A percentile compares a stretch with the other conserved stretches of the same genome.
Conservation (phyloP, 2,888 invertebrate genomes). For the Dascillus cervinus region DNA sequence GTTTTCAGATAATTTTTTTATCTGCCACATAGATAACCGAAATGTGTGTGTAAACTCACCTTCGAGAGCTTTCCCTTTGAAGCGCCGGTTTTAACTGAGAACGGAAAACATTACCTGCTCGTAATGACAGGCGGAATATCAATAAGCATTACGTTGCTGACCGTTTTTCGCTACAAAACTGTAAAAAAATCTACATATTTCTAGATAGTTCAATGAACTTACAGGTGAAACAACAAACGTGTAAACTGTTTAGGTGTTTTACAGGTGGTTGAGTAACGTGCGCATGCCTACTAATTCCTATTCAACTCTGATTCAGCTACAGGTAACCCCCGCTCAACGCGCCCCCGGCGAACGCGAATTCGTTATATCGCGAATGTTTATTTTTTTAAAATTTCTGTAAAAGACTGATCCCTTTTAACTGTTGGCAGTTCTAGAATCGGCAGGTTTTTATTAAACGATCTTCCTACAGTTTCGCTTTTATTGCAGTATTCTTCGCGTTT, state of each 20-base stretch:
- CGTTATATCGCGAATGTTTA: too few relatives aligned
- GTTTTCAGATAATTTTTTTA: conserved; percentile 8
- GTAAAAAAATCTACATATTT: conserved; percentile 20
- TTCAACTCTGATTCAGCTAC: too few relatives aligned
- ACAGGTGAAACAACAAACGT: conserved; percentile 20
- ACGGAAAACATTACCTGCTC: conserved; percentile 9
- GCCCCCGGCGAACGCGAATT: too few relatives aligned
- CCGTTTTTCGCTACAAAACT: conserved; percentile 15
- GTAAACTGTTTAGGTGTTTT: conserved; percentile 19
- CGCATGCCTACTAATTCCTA: conserved; percentile 17
- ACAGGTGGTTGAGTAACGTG: conserved; percentile 19
- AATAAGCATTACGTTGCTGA: conserved; percentile 18
- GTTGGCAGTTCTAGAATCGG: too few relatives aligned
- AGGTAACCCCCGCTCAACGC: too few relatives aligned
- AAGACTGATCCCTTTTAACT: too few relatives aligned
- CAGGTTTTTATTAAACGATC: too few relatives aligned
- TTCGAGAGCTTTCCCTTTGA: conserved; percentile 16
- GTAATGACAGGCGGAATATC: conserved; percentile 16
- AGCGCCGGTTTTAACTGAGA: conserved; percentile 7
- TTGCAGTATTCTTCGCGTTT: too few relatives aligned
- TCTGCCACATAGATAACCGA: conserved; percentile 20
- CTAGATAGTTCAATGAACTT: conserved; percentile 22
- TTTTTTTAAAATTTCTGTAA: too few relatives aligned
- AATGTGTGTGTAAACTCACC: conserved; percentile 19
- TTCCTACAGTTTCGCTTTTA: too few relatives aligned